Evolutionary conservation across 2,113 vertebrate species (phyloP).

Genomic region (Chaetops frenatus): DNA sequence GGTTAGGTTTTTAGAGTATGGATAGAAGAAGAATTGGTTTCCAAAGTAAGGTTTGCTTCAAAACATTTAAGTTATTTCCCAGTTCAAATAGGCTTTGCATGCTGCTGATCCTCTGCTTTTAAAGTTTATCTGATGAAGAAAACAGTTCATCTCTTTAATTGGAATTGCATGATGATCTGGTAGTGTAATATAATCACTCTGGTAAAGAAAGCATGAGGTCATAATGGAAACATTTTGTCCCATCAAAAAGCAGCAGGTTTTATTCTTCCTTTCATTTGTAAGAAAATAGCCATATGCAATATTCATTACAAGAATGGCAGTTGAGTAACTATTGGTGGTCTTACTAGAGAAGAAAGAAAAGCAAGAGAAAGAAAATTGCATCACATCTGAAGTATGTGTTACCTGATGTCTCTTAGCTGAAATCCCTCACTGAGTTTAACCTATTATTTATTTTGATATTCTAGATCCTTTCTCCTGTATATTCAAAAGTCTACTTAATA

Average conservation of each 20-base stretch:
- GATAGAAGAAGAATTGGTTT: not conserved
- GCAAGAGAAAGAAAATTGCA: not conserved
- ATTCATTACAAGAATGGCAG: slow-evolving; percentile 30
- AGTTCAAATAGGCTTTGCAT: not conserved
- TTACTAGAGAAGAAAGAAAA: not conserved
- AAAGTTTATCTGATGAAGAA: slow-evolving; percentile 47
- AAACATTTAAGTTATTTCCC: not conserved
- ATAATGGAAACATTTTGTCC: slow-evolving; percentile 78
- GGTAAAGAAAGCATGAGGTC: slow-evolving; percentile 71
- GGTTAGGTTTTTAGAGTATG: not conserved
- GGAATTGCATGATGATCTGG: slow-evolving; percentile 11
- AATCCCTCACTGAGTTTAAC: not conserved
- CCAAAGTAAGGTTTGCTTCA: not conserved
- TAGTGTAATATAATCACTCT: slow-evolving; percentile 16
- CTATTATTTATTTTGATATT: not conserved
- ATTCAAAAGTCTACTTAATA: not conserved
- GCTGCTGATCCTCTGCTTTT: not conserved
- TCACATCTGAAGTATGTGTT: not conserved
- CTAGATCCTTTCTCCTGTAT: not conserved
- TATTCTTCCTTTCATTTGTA: slow-evolving; percentile 68
- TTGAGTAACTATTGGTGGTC: not conserved
- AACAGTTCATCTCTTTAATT: slow-evolving; percentile 30
- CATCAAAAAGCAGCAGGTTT: slow-evolving; percentile 71
- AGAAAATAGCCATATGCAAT: slow-evolving; percentile 28
- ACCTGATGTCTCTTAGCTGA: not conserved